These are phyloP conservation scores for Hassar affinis DNA, from an alignment of 2,113 vertebrate species.

Conservation along the genomic window DNA sequence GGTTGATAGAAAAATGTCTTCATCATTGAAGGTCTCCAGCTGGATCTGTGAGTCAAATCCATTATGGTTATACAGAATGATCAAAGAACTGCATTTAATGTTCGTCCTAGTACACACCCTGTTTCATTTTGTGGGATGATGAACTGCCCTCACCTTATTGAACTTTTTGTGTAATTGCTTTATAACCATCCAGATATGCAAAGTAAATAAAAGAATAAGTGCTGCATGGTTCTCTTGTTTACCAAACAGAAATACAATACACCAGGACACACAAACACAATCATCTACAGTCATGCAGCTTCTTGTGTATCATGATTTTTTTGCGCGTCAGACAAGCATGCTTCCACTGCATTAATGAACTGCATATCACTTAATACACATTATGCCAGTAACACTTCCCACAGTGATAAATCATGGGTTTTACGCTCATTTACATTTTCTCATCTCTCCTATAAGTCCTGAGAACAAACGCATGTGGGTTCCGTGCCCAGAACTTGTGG, in stretches of 20 bases:
- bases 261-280: not conserved
- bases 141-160: not conserved
- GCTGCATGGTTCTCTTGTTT: not conserved
- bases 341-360: not conserved
- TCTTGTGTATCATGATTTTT: not conserved
- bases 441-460: constrained; percentile 11
- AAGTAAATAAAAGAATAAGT: constrained; percentile 2
- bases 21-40: not conserved
- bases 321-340: not conserved
- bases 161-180: not conserved
- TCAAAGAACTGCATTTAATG: not conserved
- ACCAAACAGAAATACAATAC: constrained; percentile 5
- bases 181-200: not conserved
- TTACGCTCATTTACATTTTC: not conserved
- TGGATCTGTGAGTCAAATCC: constrained; percentile 18
- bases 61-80: not conserved
- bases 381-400: not conserved
- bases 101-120: not conserved
- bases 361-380: constrained; percentile 4
- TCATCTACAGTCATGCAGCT: not conserved
- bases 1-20: not conserved
- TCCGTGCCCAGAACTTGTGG: constrained; percentile 31
- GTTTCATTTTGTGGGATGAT: constrained; percentile 10
- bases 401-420: not conserved
- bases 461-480: not conserved